phyloP scores from a whole-genome alignment of 2,113 vertebrate species.

The Esox niger region DNA sequence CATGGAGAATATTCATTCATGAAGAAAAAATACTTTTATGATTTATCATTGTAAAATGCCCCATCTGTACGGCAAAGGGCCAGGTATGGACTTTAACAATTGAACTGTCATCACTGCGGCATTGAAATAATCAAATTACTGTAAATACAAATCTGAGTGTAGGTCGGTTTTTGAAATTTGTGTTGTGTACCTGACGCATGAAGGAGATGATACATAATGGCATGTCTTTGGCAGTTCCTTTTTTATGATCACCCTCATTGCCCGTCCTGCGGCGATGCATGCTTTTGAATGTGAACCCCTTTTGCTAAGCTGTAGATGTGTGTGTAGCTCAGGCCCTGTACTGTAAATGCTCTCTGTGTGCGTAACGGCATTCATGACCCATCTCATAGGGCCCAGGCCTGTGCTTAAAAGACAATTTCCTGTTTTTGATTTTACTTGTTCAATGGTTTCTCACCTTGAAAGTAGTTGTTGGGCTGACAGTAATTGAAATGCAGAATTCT shows the following conservation, averaged over 20 bases:
- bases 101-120: conserved; percentile 55
- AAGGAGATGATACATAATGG: conserved; percentile 8
- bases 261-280: conserved; percentile 60
- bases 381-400: conserved; percentile 17
- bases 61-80: conserved; percentile 29
- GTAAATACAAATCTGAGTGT: conserved; percentile 62
- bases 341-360: conserved; percentile 48
- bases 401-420: too few species aligned
- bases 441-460: too few species aligned
- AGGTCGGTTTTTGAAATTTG: conserved; percentile 40
- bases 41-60: conserved; percentile 38
- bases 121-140: conserved; percentile 56
- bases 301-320: conserved; percentile 48
- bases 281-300: conserved; percentile 63
- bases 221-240: conserved; percentile 11
- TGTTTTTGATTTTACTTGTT: too few species aligned
- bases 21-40: conserved; percentile 12
- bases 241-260: conserved; percentile 33
- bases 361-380: conserved; percentile 36
- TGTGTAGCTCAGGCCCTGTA: conserved; percentile 58
- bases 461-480: too few species aligned
- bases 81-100: conserved; percentile 44
- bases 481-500: too few species aligned
- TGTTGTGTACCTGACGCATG: conserved; percentile 37
- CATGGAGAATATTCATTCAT: conserved; percentile 51